These are phyloP conservation scores for Caenorhabditis sulstoni DNA, from an alignment of 2,888 invertebrate species.

Conservation along the genomic window DNA sequence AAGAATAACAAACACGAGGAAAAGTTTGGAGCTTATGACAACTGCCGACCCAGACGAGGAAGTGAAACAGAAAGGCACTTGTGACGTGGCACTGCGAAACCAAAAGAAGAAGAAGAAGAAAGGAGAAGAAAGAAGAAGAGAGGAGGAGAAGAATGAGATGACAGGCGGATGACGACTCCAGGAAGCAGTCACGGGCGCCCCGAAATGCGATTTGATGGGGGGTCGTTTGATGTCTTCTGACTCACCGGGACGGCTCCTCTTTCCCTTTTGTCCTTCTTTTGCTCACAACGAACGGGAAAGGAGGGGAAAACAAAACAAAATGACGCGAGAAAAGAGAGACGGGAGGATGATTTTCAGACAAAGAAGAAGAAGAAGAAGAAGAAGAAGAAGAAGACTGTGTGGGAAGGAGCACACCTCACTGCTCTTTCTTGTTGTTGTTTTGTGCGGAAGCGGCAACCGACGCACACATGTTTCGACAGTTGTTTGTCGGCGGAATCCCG, in stretches of 20 bases:
- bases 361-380: background rate
- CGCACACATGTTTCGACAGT: constrained; percentile 58
- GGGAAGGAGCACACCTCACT: background rate
- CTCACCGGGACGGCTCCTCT: constrained; percentile 26
- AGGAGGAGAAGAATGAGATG: constrained; percentile 11
- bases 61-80: constrained; percentile 13
- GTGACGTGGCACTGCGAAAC: constrained; percentile 10
- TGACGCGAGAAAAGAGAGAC: constrained; percentile 11
- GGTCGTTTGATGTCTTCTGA: constrained; percentile 7
- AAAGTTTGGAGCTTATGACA: constrained; percentile 42
- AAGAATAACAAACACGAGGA: constrained; percentile 1
- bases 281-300: background rate
- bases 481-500: constrained; percentile 35
- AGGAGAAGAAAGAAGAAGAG: background rate
- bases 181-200: constrained; percentile 36
- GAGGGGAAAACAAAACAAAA: constrained; percentile 9
- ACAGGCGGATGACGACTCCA: constrained; percentile 19
- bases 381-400: background rate
- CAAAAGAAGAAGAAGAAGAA: background rate
- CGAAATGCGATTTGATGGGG: constrained; percentile 45
- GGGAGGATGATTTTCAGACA: background rate
- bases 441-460: constrained; percentile 1
- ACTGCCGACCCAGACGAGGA: constrained; percentile 37
- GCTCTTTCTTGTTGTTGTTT: constrained; percentile 26
- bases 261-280: constrained; percentile 2